Conservation (phyloP, 2,888 invertebrate genomes). For the Diarsia dahlii region DNA sequence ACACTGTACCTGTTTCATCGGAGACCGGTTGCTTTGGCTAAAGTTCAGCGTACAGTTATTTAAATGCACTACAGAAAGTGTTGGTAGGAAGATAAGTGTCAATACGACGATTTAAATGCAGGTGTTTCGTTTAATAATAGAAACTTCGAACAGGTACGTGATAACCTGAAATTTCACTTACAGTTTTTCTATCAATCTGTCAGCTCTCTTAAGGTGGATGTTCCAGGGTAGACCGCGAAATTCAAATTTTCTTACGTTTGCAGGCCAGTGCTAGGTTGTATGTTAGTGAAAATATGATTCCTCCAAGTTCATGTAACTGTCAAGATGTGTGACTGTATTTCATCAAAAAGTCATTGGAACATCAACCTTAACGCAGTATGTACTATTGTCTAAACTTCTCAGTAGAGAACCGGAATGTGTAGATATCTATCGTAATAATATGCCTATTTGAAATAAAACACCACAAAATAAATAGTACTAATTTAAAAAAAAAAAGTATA, state of each 20-base stretch:
- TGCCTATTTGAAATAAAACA: not conserved
- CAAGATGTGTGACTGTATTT: too few relatives aligned
- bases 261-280: too few relatives aligned
- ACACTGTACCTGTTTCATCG: constrained; percentile 38
- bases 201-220: too few relatives aligned
- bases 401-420: not conserved
- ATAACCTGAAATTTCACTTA: not conserved
- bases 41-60: constrained; percentile 61
- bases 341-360: too few relatives aligned
- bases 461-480: not conserved
- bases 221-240: too few relatives aligned
- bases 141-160: not conserved
- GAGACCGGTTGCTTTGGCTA: constrained; percentile 49
- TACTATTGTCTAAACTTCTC: not conserved
- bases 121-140: not conserved
- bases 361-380: too few relatives aligned
- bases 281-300: too few relatives aligned
- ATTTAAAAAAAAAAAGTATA: not conserved
- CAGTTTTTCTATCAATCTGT: not conserved
- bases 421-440: not conserved
- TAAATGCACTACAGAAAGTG: constrained; percentile 21
- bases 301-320: too few relatives aligned
- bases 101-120: not conserved
- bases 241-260: too few relatives aligned
- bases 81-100: not conserved